These are phyloP conservation scores for Papilio aristodemus DNA, from an alignment of 1,140 invertebrate genomes.

Conservation along the genomic window DNA sequence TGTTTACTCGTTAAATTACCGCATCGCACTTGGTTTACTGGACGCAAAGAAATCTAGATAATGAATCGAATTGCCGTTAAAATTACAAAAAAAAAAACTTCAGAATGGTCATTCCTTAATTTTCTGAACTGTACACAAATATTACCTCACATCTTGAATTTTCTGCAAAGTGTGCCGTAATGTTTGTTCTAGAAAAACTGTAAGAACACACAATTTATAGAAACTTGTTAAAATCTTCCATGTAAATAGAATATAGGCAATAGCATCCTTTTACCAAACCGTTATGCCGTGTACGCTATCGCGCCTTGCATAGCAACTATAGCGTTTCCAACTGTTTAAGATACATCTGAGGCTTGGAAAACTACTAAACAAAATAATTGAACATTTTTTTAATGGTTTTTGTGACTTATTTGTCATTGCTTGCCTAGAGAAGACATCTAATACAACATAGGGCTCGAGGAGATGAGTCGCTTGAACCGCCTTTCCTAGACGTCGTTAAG, in stretches of 20 bases:
- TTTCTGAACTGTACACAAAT: not conserved
- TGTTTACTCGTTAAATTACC: slow-evolving; percentile 56
- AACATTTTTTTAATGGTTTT: not conserved
- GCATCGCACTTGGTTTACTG: slow-evolving; percentile 46
- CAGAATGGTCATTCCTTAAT: not conserved
- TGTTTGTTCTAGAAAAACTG: not conserved
- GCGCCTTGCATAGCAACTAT: slow-evolving; percentile 18
- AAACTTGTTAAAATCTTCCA: slow-evolving; percentile 11
- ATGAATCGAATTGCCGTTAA: too few species aligned
- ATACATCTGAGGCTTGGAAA: slow-evolving; percentile 3
- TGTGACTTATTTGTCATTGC: too few species aligned
- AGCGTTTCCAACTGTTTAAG: slow-evolving; percentile 2
- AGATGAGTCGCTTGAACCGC: too few species aligned
- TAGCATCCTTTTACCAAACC: slow-evolving; percentile 10
- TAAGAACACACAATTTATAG: not conserved
- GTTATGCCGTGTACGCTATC: not conserved
- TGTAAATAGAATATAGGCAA: slow-evolving; percentile 22
- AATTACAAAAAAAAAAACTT: too few species aligned
- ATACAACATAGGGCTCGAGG: too few species aligned
- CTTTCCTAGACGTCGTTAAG: too few species aligned
- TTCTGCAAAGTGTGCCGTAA: too few species aligned
- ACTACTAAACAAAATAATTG: slow-evolving; percentile 20
- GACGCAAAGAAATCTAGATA: slow-evolving; percentile 48
- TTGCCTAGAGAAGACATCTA: too few species aligned
- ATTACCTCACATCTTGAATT: not conserved